phyloP scores from a whole-genome alignment of 2,888 invertebrate species.

The Entomobrya multifasciata region DNA sequence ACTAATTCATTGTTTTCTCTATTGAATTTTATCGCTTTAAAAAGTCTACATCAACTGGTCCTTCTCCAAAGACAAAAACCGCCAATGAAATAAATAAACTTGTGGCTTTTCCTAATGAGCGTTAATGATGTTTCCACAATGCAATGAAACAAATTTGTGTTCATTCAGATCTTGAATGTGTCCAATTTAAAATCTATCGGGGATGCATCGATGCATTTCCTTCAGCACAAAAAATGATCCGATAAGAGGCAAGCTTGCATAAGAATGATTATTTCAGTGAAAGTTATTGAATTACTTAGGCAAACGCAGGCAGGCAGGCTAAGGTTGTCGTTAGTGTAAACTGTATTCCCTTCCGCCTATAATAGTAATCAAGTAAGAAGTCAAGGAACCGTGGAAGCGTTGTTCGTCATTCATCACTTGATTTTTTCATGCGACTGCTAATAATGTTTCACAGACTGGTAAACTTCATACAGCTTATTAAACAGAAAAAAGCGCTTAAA shows the following conservation, averaged over 20 bases:
- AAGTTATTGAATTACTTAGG: slow-evolving; percentile 34
- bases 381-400: slow-evolving; percentile 14
- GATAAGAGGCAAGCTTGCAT: not conserved
- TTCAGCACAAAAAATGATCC: not conserved
- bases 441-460: slow-evolving; percentile 2
- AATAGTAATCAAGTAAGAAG: slow-evolving; percentile 11
- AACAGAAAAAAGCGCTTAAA: too few species aligned
- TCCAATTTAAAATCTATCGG: not conserved
- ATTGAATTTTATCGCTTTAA: too few species aligned
- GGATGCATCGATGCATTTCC: slow-evolving; percentile 26
- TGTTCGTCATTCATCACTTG: slow-evolving; percentile 27
- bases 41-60: not conserved
- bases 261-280: slow-evolving; percentile 26
- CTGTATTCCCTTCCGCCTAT: too few species aligned
- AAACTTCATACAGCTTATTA: not conserved
- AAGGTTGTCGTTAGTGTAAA: too few species aligned
- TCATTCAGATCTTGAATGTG: not conserved
- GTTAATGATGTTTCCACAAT: slow-evolving; percentile 1
- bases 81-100: too few species aligned
- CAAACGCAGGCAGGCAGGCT: too few species aligned
- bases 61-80: too few species aligned
- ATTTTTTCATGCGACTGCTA: not conserved
- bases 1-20: not conserved
- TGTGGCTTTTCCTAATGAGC: slow-evolving; percentile 19
- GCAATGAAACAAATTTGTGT: too few species aligned